Evolutionary conservation across 2,113 vertebrate species (phyloP).

Genomic region (Mus pahari): DNA sequence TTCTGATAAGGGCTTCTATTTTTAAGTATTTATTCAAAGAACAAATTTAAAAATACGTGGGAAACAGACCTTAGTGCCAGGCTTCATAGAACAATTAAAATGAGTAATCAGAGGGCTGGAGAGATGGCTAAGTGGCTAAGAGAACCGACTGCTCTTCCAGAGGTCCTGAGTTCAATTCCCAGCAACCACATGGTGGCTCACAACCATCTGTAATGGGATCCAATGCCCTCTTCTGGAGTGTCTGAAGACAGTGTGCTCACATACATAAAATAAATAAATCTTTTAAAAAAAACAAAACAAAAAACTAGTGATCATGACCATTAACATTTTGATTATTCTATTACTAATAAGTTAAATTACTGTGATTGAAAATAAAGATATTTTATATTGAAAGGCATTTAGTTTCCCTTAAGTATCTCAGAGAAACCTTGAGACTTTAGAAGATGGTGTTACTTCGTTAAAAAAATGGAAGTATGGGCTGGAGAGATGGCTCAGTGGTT

Average conservation of each 20-base stretch:
- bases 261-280: too few species aligned
- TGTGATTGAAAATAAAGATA: conserved; percentile 42
- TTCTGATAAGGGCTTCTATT: neutral
- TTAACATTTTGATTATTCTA: conserved; percentile 24
- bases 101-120: too few species aligned
- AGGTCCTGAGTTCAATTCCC: too few species aligned
- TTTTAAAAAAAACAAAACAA: too few species aligned
- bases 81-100: conserved; percentile 21
- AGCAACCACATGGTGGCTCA: too few species aligned
- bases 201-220: too few species aligned
- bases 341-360: conserved; percentile 51
- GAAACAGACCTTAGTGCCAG: neutral
- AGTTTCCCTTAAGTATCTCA: conserved; percentile 53
- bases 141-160: too few species aligned
- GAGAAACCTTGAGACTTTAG: conserved; percentile 14
- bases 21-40: neutral
- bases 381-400: conserved; percentile 48
- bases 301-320: neutral
- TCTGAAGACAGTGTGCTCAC: too few species aligned
- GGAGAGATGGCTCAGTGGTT: too few species aligned
- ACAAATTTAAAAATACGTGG: neutral
- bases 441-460: conserved; percentile 14
- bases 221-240: too few species aligned
- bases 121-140: too few species aligned
- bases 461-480: neutral